Base-by-base conservation (phyloP, 2,113 vertebrate genomes). In the Cheilinus undulatus region DNA sequence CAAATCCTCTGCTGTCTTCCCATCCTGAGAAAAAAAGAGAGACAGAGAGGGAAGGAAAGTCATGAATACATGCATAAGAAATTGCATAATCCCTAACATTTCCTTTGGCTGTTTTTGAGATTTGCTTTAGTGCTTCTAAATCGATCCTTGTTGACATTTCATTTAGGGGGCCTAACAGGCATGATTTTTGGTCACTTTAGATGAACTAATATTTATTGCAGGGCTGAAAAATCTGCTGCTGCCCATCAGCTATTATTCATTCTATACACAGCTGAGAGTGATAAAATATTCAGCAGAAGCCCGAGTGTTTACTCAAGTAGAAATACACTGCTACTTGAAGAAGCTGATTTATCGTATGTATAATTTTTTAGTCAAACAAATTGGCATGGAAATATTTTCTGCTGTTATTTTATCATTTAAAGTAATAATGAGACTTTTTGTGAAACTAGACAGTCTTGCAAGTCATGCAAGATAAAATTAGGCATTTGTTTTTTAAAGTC, bases 1-100 rank as follows among this genome's bases (percentile, higher is more conserved):
- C 0, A 99, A 89, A 67, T 99, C 97, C 89, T 99, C 97, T 3
- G 97, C 95, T 0, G 95, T 96, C 87, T 98, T 99, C 28, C 96
- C 97, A 59, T 99, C 97, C 97, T 99, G 86, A 84, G 32, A 59
- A 50, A 78, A 53, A 58, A 27, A 11, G 49, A n/a, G 40, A 14
- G 4, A 14, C 0, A 53, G 14, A 43, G 13, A 19, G 24, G 28
- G 20, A 69, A 11, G 48, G 12, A 78, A 23, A 22, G 11, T n/a
- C 30, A 62, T 17, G 45, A 51, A 67, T 17, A 34, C 12, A 62
- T 28, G 20, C 12, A 51, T 26, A 43, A 58, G 11, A 40, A 27
- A 7, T 52, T 26, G 46, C 8, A 68, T 28, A 15, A 54, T 26
- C 19, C n/a, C 4, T 27, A 3, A 50, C 7, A 20, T 73, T 53